phyloP scores from a whole-genome alignment of 2,888 invertebrate species.

The Holacanthella duospinosa region DNA sequence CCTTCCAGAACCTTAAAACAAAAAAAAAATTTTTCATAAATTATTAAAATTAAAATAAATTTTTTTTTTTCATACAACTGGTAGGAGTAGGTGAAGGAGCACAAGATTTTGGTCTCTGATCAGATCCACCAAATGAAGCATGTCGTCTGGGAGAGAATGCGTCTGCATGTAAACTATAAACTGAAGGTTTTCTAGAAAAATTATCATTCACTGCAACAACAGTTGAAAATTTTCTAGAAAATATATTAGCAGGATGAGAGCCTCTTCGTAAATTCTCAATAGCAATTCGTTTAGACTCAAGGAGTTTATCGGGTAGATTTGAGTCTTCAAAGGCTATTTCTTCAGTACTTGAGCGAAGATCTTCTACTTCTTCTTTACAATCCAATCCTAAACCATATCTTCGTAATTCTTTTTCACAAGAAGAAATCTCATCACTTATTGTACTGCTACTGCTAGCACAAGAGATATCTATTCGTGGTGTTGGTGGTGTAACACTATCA shows the following conservation, averaged over 20 bases:
- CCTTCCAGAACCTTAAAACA: slow-evolving; percentile 18
- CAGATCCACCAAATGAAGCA: slow-evolving; percentile 31
- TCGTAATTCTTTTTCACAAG: slow-evolving; percentile 22
- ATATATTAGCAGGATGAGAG: slow-evolving; percentile 35
- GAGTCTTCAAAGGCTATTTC: slow-evolving; percentile 67
- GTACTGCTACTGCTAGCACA: slow-evolving; percentile 79
- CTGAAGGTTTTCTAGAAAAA: slow-evolving; percentile 29
- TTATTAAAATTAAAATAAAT: not conserved
- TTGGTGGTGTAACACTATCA: not conserved
- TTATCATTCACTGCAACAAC: slow-evolving; percentile 18
- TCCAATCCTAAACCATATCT: slow-evolving; percentile 33
- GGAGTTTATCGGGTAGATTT: slow-evolving; percentile 38
- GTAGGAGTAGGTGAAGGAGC: slow-evolving; percentile 31
- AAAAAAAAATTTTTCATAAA: not conserved
- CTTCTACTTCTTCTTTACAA: slow-evolving; percentile 59
- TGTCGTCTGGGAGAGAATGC: slow-evolving; percentile 29
- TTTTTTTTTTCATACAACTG: slow-evolving; percentile 15
- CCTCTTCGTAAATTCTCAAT: slow-evolving; percentile 27
- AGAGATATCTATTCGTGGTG: slow-evolving; percentile 50
- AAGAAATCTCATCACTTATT: slow-evolving; percentile 56
- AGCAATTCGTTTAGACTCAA: not conserved
- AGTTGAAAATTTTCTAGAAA: slow-evolving; percentile 24
- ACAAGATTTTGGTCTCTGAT: slow-evolving; percentile 28
- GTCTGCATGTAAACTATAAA: slow-evolving; percentile 34
- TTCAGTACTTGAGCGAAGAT: slow-evolving; percentile 75